Evolutionary conservation across 2,888 invertebrate genomes (phyloP).

Genomic region (Muscina levida): DNA sequence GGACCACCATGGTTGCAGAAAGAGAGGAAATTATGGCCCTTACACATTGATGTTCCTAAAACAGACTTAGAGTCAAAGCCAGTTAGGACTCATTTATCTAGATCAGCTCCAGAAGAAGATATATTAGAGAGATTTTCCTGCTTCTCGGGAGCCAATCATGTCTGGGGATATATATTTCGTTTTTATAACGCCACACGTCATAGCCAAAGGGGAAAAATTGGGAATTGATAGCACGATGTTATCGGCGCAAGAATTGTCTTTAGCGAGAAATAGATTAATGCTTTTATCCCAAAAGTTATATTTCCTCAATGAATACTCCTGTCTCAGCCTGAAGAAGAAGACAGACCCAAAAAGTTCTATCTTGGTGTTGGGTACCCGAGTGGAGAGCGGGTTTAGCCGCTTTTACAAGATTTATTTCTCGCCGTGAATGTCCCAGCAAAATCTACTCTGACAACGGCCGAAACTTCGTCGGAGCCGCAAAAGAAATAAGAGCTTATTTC

Average conservation of each 20-base stretch:
- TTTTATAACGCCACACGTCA: too few species aligned
- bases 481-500: neutral
- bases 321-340: too few species aligned
- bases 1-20: slow-evolving; percentile 21
- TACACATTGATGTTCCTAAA: neutral
- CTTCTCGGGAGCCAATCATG: neutral
- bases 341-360: too few species aligned
- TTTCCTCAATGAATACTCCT: neutral
- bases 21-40: neutral
- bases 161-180: neutral
- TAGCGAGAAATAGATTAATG: neutral
- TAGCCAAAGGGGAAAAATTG: too few species aligned
- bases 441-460: too few species aligned
- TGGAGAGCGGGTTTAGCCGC: too few species aligned
- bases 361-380: too few species aligned
- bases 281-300: neutral
- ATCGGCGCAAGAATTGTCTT: neutral
- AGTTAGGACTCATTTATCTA: neutral
- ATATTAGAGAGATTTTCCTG: neutral
- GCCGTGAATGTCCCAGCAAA: too few species aligned
- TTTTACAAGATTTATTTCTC: too few species aligned
- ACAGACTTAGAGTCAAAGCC: neutral
- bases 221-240: too few species aligned
- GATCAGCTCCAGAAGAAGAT: neutral
- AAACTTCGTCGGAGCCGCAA: too few species aligned